Evolutionary conservation across 2,797 vertebrate genomes (phyloP).

Genomic region (Neoniphon sammara): DNA sequence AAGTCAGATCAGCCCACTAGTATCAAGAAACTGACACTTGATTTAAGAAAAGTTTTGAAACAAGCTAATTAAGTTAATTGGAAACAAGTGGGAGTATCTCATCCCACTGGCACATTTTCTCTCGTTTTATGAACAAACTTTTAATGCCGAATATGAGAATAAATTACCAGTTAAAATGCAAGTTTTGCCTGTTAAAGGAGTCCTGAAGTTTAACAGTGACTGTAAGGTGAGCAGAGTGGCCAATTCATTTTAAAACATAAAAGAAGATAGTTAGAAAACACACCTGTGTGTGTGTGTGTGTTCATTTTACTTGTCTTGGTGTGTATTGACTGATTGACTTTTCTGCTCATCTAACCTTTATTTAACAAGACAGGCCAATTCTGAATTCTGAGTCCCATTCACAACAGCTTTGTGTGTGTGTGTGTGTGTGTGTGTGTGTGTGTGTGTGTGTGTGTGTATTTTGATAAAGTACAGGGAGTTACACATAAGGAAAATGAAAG

Average conservation of each 20-base stretch:
- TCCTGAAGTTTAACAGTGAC: not conserved
- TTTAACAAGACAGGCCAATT: not conserved
- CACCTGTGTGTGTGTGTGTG: not conserved
- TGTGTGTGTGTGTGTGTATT: too few relatives aligned
- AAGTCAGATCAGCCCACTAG: too few relatives aligned
- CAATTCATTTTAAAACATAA: not conserved
- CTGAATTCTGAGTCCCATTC: conserved; percentile 5
- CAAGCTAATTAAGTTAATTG: too few relatives aligned
- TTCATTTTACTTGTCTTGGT: not conserved
- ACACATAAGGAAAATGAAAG: not conserved
- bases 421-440: too few relatives aligned
- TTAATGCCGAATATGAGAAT: too few relatives aligned
- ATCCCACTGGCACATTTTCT: too few relatives aligned
- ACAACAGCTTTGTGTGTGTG: not conserved
- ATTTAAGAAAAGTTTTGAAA: too few relatives aligned
- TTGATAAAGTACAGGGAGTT: too few relatives aligned
- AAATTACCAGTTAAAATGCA: too few relatives aligned
- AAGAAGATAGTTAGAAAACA: not conserved
- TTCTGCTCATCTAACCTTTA: conserved; percentile 14
- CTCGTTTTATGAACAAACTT: too few relatives aligned
- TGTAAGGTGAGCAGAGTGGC: not conserved
- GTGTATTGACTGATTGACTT: not conserved
- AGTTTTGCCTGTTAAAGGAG: not conserved
- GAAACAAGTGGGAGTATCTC: too few relatives aligned
- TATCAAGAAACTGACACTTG: too few relatives aligned